Evolutionary conservation across 2,888 invertebrate species (phyloP).

Genomic region (Chloromyia formosa): DNA sequence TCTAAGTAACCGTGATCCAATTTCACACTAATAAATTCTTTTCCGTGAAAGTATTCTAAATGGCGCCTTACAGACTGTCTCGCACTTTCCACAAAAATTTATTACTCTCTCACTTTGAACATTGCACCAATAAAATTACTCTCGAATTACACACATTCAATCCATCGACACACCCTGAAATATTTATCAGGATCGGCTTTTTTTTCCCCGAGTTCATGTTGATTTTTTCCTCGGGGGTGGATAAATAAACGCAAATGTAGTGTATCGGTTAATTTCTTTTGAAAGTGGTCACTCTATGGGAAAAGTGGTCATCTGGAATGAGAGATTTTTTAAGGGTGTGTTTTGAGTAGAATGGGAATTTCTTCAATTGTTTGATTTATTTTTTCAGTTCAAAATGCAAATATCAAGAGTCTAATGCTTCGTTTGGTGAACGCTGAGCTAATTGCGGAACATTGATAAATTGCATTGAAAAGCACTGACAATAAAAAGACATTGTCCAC

Average conservation of each 20-base stretch:
- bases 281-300: slow-evolving; percentile 28
- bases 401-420: too few species aligned
- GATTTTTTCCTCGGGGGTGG: background rate
- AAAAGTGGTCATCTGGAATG: slow-evolving; percentile 2
- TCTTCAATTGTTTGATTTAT: background rate
- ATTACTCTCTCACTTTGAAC: slow-evolving; percentile 25
- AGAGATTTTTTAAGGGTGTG: slow-evolving; percentile 14
- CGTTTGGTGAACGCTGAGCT: too few species aligned
- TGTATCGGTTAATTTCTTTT: slow-evolving; percentile 2
- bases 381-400: too few species aligned
- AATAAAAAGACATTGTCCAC: too few species aligned
- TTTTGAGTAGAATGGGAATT: background rate
- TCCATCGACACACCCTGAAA: slow-evolving; percentile 43
- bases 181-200: slow-evolving; percentile 6
- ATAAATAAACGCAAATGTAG: background rate
- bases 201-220: too few species aligned
- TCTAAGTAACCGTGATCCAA: slow-evolving; percentile 13
- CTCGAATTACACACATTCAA: slow-evolving; percentile 45
- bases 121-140: slow-evolving; percentile 43
- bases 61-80: slow-evolving; percentile 37
- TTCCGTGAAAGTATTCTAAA: background rate
- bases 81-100: slow-evolving; percentile 35
- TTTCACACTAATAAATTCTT: slow-evolving; percentile 39
- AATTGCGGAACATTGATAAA: too few species aligned
- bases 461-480: too few species aligned